Percentiles rank a stretch among this genome's conserved stretches.
Evolutionary conservation across 2,888 invertebrate species (phyloP).

Genomic region (Clitarchus hookeri): DNA sequence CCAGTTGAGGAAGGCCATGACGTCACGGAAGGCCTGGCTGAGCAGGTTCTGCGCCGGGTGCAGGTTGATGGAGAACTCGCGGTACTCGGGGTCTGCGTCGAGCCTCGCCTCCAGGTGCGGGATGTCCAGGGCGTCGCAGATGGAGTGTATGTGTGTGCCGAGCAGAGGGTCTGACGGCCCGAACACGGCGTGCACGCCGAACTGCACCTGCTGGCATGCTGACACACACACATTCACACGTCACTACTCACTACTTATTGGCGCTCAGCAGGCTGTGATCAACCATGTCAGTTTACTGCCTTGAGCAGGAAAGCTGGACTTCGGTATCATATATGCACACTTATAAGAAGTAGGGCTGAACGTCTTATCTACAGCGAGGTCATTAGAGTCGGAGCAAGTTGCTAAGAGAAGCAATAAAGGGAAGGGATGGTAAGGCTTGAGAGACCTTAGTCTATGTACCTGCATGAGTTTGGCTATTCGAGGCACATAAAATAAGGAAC

Average conservation of each 20-base stretch:
- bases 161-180: conserved; percentile 76
- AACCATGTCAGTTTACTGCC: too few species aligned
- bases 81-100: conserved; percentile 62
- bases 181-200: conserved; percentile 75
- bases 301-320: too few species aligned
- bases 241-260: neutral
- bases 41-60: conserved; percentile 75
- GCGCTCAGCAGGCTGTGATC: too few species aligned
- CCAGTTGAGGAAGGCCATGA: conserved; percentile 80
- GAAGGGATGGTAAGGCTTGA: too few species aligned
- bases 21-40: conserved; percentile 74
- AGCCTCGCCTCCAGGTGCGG: conserved; percentile 75
- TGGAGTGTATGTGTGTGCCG: conserved; percentile 76
- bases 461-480: too few species aligned
- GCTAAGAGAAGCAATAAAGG: too few species aligned
- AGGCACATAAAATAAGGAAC: too few species aligned
- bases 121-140: conserved; percentile 79
- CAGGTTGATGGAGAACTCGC: conserved; percentile 77
- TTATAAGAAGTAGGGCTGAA: too few species aligned
- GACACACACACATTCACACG: conserved; percentile 38
- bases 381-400: too few species aligned
- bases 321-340: too few species aligned
- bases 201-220: conserved; percentile 73
- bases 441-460: too few species aligned
- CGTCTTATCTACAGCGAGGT: too few species aligned